Percentiles rank a stretch among this genome's conserved stretches.
Evolutionary conservation across 2,888 invertebrate genomes (phyloP).

Genomic region (Athalia cordata): DNA sequence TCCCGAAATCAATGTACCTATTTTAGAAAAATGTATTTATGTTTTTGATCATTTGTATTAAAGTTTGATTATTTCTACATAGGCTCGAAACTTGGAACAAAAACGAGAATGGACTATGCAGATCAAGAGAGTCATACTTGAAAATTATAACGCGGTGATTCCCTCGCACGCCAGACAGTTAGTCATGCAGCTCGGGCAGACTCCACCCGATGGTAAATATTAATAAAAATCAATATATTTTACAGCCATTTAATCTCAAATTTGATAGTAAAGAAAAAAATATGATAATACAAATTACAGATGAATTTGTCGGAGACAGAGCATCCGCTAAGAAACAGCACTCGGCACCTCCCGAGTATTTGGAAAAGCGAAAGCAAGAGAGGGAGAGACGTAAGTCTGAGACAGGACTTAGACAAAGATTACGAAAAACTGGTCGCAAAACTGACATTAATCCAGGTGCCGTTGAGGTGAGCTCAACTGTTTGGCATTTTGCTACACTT

Average conservation of each 20-base stretch:
- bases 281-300: constrained; percentile 69
- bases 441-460: constrained; percentile 64
- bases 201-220: constrained; percentile 80
- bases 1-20: neutral
- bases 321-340: constrained; percentile 83
- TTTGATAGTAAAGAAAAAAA: neutral
- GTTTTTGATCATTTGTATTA: too few species aligned
- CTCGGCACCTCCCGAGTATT: constrained; percentile 89
- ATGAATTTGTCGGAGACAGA: constrained; percentile 80
- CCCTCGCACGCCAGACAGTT: constrained; percentile 95
- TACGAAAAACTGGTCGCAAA: constrained; percentile 77
- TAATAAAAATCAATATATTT: neutral
- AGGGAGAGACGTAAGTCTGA: constrained; percentile 81
- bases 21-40: too few species aligned
- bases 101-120: constrained; percentile 90
- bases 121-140: constrained; percentile 91
- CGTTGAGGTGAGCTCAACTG: constrained; percentile 64
- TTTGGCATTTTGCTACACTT: constrained; percentile 60
- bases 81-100: constrained; percentile 88
- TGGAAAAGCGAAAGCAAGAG: constrained; percentile 88
- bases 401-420: constrained; percentile 77
- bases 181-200: constrained; percentile 91
- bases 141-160: constrained; percentile 94
- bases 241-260: neutral
- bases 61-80: neutral